Evolutionary conservation across 1,140 invertebrate species (phyloP), one percentile per base, ranked within the genome.

Genomic region (Drosophila guanche): DNA sequence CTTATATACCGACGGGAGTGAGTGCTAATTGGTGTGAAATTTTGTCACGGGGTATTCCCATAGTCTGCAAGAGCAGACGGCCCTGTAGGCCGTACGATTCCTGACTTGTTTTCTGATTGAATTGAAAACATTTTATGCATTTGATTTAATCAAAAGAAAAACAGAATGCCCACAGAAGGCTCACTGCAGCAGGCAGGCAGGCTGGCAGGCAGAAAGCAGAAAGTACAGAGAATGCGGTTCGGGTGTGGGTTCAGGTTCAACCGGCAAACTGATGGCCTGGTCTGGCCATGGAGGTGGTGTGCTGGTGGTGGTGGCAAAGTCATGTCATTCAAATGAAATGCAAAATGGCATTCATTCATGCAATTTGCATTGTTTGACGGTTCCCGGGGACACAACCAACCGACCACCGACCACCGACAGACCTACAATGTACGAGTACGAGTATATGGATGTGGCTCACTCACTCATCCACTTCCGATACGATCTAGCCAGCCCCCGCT

Each of bases 91-190:
- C 33, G 12, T 37, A 7, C 33, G 33, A 37, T 37, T 37, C 3
- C 33, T 10, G 33, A 33, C 14, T 27, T 54, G 33, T 66, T 58
- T 67, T 74, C 68, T 62, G 66, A 83, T 78, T 86, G 81, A 85
- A 86, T 85, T 86, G 80, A 85, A 85, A 85, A 85, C 80, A 85
- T 85, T 85, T 88, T 86, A 88, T 86, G 81, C 81, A 86, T 88
- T 88, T 88, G 81, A 86, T 86, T 88, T 88, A 78, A 88, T 86
- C 81, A 86, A 86, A 86, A 86, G 83, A 88, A 75, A 81, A 85
- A 78, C 68, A 83, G 63, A 86, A 85, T 81, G 68, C 74, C 16
- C 16, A 20, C 16, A 20, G 63, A 76, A 68, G 65, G 70, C 33
- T 10, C 10, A 67, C 48, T 68, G 59, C 59, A 43, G 47, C 70